Percentiles rank a stretch among this genome's conserved stretches.
Conservation (phyloP, 2,888 invertebrate genomes). For the Deroplatys truncata region DNA sequence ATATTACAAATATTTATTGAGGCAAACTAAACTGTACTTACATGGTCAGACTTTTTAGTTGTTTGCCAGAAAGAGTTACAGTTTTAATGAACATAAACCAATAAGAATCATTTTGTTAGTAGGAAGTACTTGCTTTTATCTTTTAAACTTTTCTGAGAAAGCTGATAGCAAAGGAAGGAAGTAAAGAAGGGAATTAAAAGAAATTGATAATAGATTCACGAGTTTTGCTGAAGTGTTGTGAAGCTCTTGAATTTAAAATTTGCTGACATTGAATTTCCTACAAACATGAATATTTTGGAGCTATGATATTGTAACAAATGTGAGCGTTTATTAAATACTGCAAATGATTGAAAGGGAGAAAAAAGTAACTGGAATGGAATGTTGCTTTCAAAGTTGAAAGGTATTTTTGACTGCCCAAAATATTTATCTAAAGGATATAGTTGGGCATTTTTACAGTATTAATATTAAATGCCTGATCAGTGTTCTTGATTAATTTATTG, state of each 20-base stretch:
- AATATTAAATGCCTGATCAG: constrained; percentile 13
- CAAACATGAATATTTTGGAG: not conserved
- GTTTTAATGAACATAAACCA: too few relatives aligned
- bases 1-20: too few relatives aligned
- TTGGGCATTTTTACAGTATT: constrained; percentile 23
- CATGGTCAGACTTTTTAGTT: too few relatives aligned
- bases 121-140: too few relatives aligned
- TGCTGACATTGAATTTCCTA: not conserved
- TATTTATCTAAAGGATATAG: constrained; percentile 1
- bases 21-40: too few relatives aligned
- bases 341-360: not conserved
- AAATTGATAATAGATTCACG: too few relatives aligned
- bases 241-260: not conserved
- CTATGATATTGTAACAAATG: not conserved
- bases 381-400: not conserved
- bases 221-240: not conserved
- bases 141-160: too few relatives aligned
- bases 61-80: too few relatives aligned
- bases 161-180: too few relatives aligned
- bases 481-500: not conserved
- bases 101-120: too few relatives aligned
- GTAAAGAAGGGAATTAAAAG: too few relatives aligned
- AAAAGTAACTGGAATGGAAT: not conserved
- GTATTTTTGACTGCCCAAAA: constrained; percentile 17
- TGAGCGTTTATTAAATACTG: not conserved